phyloP scores from a whole-genome alignment of 37 sponge, comb jelly and placozoan species.

The Haliclona indistincta region DNA sequence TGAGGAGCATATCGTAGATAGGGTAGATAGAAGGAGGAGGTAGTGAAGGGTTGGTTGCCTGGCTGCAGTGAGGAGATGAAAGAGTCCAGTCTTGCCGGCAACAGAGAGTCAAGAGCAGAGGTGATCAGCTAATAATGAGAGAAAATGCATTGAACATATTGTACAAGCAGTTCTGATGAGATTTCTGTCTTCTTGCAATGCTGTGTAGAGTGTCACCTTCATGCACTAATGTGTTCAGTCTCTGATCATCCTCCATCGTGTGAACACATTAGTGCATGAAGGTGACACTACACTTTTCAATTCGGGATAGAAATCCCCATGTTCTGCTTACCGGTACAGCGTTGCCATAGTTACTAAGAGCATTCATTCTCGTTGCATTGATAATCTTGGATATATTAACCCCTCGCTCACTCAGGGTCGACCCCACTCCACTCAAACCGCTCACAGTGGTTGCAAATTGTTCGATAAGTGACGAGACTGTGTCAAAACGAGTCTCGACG shows the following conservation, averaged over 20 bases:
- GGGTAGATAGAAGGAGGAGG: constrained; percentile 28
- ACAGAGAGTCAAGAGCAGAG: background rate
- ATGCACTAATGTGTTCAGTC: no score
- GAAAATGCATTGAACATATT: background rate
- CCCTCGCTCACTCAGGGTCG: background rate
- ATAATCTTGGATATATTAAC: no score
- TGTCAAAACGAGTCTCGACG: constrained; percentile 1
- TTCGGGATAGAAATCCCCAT: no score
- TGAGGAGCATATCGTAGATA: constrained; percentile 62
- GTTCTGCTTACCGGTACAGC: no score
- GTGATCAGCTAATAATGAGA: background rate
- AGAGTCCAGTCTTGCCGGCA: background rate
- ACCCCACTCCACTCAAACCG: background rate
- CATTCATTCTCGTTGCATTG: no score
- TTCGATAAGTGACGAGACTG: constrained; percentile 14
- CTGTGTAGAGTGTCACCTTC: no score
- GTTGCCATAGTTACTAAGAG: no score
- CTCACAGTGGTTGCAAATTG: background rate
- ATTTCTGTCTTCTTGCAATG: no score
- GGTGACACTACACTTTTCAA: no score
- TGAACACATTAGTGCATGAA: no score
- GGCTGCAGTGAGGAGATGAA: background rate
- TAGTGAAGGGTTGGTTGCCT: constrained; percentile 22
- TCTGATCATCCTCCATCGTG: no score
- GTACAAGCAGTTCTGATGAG: no score